These are phyloP conservation scores for Crotalus horridus DNA, from an alignment of 2,113 vertebrate species.

Conservation along the genomic window DNA sequence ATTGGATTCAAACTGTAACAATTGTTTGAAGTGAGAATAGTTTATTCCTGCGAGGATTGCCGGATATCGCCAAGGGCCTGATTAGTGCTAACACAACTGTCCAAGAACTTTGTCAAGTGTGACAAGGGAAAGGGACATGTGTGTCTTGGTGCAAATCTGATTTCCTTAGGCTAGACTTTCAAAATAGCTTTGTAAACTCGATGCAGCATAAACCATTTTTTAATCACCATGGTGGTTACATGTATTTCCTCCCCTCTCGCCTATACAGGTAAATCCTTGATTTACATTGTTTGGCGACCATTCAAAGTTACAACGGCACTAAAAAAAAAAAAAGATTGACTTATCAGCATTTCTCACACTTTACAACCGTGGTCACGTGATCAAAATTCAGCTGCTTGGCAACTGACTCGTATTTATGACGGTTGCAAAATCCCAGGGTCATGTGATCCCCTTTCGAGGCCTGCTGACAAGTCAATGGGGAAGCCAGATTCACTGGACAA, in stretches of 20 bases:
- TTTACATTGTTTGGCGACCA: neutral
- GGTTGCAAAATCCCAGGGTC: too few species aligned
- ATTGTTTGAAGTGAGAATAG: constrained; percentile 84
- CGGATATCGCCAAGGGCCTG: constrained; percentile 65
- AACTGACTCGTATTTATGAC: too few species aligned
- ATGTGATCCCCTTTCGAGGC: too few species aligned
- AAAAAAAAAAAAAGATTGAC: neutral
- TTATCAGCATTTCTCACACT: neutral
- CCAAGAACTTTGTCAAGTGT: constrained; percentile 64
- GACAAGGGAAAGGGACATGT: constrained; percentile 14
- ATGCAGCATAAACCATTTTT: neutral
- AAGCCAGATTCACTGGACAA: too few species aligned
- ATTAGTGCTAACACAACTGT: constrained; percentile 67
- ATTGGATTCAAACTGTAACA: constrained; percentile 84
- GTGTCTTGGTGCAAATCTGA: constrained; percentile 19
- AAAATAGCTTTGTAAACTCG: constrained; percentile 13
- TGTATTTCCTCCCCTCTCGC: neutral
- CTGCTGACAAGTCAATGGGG: too few species aligned
- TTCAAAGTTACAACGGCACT: neutral
- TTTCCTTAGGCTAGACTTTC: constrained; percentile 29
- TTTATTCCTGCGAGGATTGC: constrained; percentile 73
- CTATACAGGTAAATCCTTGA: neutral
- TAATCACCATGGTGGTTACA: neutral
- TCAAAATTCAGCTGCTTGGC: too few species aligned
- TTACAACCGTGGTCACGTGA: neutral